Conservation (phyloP, 1,140 invertebrate species). For the Drosophila kohkoa region DNA sequence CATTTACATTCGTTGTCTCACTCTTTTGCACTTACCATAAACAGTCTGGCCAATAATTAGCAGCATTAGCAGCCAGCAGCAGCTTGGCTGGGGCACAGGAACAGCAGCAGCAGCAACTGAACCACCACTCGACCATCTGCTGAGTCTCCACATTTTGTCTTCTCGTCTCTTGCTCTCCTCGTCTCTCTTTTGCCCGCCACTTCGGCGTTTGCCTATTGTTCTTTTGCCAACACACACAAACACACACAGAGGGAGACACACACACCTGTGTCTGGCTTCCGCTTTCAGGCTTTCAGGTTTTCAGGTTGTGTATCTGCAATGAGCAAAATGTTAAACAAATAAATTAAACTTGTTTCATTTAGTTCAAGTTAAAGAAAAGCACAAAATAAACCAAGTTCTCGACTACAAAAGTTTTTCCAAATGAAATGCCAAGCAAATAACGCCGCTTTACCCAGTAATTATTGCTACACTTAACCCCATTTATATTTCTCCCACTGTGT, state of each 20-base stretch:
- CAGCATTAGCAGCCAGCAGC: conserved; percentile 64
- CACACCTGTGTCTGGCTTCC: background rate
- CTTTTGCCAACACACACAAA: background rate
- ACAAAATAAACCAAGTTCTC: conserved; percentile 3
- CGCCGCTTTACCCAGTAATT: background rate
- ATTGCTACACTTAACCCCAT: conserved; percentile 3
- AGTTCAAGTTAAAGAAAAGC: conserved; percentile 7
- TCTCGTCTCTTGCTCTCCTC: conserved; percentile 4
- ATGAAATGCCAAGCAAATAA: conserved; percentile 12
- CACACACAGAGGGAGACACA: too few relatives aligned
- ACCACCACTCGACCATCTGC: conserved; percentile 26
- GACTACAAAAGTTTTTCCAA: conserved; percentile 1
- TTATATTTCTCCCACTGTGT: background rate
- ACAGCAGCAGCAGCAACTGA: conserved; percentile 22
- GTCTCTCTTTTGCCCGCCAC: background rate
- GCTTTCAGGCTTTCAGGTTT: background rate
- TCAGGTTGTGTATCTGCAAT: conserved; percentile 2
- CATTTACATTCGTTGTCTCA: background rate
- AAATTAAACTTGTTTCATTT: conserved; percentile 19
- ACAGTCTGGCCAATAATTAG: conserved; percentile 78
- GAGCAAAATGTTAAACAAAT: conserved; percentile 13
- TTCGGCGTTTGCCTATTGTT: background rate
- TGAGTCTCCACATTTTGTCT: conserved; percentile 31
- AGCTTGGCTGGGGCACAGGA: conserved; percentile 34
- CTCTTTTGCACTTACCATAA: conserved; percentile 69